These are phyloP conservation scores for Phalacrocorax carbo DNA, from an alignment of 2,113 vertebrate genomes.

Conservation along the genomic window DNA sequence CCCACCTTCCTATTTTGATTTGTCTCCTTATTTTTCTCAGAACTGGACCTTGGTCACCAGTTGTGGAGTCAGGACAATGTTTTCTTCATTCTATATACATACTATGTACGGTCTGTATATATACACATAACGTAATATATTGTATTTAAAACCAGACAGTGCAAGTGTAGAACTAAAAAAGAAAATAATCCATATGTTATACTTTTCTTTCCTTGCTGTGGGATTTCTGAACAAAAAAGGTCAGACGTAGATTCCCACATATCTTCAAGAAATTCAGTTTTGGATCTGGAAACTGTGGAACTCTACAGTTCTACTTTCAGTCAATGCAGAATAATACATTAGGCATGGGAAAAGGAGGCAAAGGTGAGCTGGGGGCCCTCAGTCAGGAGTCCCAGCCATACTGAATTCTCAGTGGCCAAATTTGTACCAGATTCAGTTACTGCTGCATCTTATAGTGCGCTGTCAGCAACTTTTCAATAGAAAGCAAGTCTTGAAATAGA, in stretches of 20 bases:
- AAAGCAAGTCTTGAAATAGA: not conserved
- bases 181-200: not conserved
- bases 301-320: not conserved
- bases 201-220: not conserved
- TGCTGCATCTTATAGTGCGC: not conserved
- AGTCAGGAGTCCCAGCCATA: not conserved
- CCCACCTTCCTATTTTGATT: not conserved
- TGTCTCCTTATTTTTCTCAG: not conserved
- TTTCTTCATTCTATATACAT: not conserved
- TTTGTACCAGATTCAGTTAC: not conserved
- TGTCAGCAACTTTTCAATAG: not conserved
- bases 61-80: not conserved
- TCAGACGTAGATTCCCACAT: not conserved
- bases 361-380: not conserved
- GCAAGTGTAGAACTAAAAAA: not conserved
- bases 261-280: not conserved
- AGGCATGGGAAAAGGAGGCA: not conserved
- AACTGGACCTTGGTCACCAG: not conserved
- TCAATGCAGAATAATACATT: not conserved
- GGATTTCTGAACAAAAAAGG: not conserved
- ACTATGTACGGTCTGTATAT: not conserved
- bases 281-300: not conserved
- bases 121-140: not conserved
- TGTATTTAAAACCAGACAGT: not conserved
- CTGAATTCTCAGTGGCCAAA: not conserved